Evolutionary conservation across 2,113 vertebrate genomes (phyloP), one percentile per base, ranked within the genome.

Genomic region (Neodontobutis hainanensis): DNA sequence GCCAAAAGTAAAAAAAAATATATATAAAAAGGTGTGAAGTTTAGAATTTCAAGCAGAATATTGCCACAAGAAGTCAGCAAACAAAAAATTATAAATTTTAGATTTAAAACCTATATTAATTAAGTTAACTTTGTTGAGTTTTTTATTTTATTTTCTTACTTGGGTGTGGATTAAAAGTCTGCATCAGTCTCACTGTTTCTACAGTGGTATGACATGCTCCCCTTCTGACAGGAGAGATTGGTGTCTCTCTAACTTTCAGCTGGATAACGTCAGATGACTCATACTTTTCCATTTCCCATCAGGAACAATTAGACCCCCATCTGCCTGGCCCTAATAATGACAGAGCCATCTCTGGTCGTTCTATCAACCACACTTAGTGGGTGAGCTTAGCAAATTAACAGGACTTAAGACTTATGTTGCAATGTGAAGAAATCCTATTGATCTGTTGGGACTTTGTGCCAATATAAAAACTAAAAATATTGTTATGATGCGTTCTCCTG

Each of bases 221-320:
- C 62, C 45, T 63, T 40, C 53, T 11, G 49, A 63, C 55, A 48
- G 57, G 47, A 2, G 19, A 27, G 5, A 43, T 19, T 43, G 63
- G 36, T 27, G 56, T 72, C 52, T 46, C 46, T 63, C 53, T 49
- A 49, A 74, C 14, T 75, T 56, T 42, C 36, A 70, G 83, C 61
- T 70, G n/a, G 2, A 52, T 68, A 60, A 48, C 48, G 57, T 75
- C n/a, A 56, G 50, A 75, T 84, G 78, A 85, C 70, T 90, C 80
- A 86, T 73, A 45, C 64, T 60, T 80, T 65, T 56, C 62, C 36
- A 44, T 81, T 87, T 83, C 81, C 71, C 77, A 82, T 81, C 75
- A 82, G 76, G 61, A 84, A 63, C 78, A 80, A 87, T 86, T 77
- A 53, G 75, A 70, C 82, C 51, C 60, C 82, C 77, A 87, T 84